These are phyloP conservation scores for Hydropsyche tenuis DNA, from an alignment of 1,140 invertebrate species.

Conservation along the genomic window DNA sequence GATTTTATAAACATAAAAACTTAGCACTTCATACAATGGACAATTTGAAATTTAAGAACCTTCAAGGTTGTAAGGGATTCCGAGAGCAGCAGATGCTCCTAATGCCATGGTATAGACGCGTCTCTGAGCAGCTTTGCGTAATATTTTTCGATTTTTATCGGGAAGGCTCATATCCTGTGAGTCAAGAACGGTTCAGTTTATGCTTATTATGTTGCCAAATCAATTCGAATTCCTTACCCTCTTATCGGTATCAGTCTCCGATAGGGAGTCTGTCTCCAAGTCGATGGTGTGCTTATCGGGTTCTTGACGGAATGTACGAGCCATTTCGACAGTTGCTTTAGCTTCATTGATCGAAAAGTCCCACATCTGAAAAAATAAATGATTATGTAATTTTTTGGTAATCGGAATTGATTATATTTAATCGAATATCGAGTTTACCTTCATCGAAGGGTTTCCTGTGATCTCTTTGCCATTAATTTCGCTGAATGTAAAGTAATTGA, in stretches of 20 bases:
- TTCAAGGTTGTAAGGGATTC: constrained; percentile 51
- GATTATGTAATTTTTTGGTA: too few relatives aligned
- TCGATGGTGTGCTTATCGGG: constrained; percentile 51
- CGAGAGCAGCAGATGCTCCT: constrained; percentile 51
- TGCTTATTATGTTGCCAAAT: not conserved
- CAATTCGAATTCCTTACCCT: not conserved
- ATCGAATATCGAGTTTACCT: too few relatives aligned
- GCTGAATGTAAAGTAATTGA: constrained; percentile 52
- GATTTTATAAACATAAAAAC: not conserved
- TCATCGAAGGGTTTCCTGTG: not conserved
- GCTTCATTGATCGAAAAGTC: constrained; percentile 57
- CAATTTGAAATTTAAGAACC: constrained; percentile 14
- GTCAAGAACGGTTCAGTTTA: not conserved
- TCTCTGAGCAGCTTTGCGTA: constrained; percentile 49
- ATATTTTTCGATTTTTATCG: constrained; percentile 52
- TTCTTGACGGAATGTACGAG: constrained; percentile 3
- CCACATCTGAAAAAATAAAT: constrained; percentile 52
- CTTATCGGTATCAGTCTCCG: constrained; percentile 47
- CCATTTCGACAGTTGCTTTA: constrained; percentile 53
- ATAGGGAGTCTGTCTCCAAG: constrained; percentile 52
- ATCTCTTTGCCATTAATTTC: constrained; percentile 12
- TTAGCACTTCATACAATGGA: not conserved
- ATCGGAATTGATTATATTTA: too few relatives aligned
- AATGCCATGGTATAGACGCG: constrained; percentile 55
- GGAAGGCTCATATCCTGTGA: constrained; percentile 8